Evolutionary conservation across 92 coral and sea anemone genomes (phyloP).

Genomic region (Pocillopora meandrina): DNA sequence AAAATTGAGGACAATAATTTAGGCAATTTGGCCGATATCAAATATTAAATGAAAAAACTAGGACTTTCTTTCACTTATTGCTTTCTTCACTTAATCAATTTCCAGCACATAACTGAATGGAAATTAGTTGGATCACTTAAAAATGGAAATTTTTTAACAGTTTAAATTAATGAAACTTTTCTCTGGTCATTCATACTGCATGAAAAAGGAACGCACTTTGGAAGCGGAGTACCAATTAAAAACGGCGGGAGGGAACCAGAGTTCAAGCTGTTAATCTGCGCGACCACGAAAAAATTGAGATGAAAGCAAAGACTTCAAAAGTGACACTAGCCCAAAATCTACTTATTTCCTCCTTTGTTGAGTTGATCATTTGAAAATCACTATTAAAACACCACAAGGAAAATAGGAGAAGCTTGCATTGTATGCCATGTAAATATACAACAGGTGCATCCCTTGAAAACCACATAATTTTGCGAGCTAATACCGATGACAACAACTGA

Average conservation of each 20-base stretch:
- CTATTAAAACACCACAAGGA: neutral
- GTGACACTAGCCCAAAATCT: neutral
- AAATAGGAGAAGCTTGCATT: neutral
- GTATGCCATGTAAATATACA: conserved; percentile 11
- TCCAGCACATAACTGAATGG: neutral
- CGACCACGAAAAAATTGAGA: neutral
- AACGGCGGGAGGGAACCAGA: neutral
- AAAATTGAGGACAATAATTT: no score
- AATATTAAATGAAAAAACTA: neutral
- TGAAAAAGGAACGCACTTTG: neutral
- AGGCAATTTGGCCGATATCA: neutral
- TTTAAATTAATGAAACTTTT: neutral
- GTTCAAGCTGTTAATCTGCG: neutral
- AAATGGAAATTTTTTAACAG: conserved; percentile 1
- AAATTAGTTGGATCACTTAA: neutral
- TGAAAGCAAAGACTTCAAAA: conserved; percentile 5
- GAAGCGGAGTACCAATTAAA: neutral
- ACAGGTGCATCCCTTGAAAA: conserved; percentile 12
- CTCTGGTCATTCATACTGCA: neutral
- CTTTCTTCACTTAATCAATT: neutral
- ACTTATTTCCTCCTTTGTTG: neutral
- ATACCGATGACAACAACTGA: conserved; percentile 8
- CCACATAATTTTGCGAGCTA: neutral
- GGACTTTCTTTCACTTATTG: neutral
- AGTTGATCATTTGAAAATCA: neutral